Conservation (phyloP, 1,140 invertebrate genomes). For the Mizuhopecten yessoensis region DNA sequence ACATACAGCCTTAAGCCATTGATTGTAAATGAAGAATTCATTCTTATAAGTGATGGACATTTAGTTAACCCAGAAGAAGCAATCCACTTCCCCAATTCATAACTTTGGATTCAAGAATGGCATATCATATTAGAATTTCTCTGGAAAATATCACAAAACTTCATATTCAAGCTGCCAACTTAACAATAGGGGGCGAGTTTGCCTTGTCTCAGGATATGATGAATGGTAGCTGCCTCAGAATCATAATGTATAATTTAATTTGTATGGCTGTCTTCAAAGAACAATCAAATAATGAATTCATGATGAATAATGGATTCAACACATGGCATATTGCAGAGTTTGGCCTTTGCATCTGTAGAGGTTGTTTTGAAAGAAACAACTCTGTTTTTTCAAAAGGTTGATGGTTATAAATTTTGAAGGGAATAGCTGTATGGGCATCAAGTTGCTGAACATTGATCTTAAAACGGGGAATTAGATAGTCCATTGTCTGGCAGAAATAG, state of each 20-base stretch:
- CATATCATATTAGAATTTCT: neutral
- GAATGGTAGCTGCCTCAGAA: neutral
- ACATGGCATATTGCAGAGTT: neutral
- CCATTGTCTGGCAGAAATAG: too few species aligned
- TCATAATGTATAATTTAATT: slow-evolving; percentile 3
- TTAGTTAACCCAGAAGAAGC: neutral
- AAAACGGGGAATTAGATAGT: too few species aligned
- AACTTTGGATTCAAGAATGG: neutral
- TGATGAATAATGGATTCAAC: slow-evolving; percentile 1
- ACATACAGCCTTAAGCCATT: neutral
- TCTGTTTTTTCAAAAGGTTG: neutral
- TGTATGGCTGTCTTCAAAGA: neutral
- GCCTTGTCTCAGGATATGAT: slow-evolving; percentile 2
- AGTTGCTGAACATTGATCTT: too few species aligned
- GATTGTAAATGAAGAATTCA: neutral
- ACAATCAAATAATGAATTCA: slow-evolving; percentile 20
- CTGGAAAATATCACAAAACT: neutral
- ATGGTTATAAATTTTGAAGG: neutral
- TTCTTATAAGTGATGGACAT: neutral
- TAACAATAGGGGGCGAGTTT: neutral
- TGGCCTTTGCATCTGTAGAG: neutral
- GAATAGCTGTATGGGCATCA: too few species aligned
- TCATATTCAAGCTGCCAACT: neutral
- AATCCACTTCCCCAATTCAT: neutral
- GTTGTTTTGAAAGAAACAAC: neutral